Base-by-base conservation (phyloP, 2,797 vertebrate species). In the Propithecus deckenii region DNA sequence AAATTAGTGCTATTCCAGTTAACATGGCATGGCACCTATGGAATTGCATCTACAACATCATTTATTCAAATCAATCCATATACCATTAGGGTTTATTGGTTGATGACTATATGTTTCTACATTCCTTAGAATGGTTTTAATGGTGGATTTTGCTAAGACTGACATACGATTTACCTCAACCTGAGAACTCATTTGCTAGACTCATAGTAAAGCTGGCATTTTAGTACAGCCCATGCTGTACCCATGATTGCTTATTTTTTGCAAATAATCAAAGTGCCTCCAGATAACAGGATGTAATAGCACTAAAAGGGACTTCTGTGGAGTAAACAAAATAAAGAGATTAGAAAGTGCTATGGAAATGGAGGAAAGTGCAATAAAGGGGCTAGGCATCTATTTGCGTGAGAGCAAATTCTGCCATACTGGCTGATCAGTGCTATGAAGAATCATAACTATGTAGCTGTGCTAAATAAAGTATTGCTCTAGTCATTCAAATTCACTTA, bases 321-420 rank as follows among this genome's bases (percentile, higher is more conserved):
- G 43, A 92, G 22, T 89, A 86, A 96, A 95, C 83, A 96, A 86
- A 92, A 94, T 88, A 95, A 96, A 94, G 79, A 94, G 23, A 95
- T 89, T 96, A 97, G 71, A 84, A 93, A 93, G 46, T 93, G 25
- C 28, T 8, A 28, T 46, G 48, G 65, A 96, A 97, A 96, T 94
- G 48, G 52, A 90, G 43, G 43, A 84, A 79, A 61, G 41, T 71
- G 8, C 46, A 93, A n/a, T 43, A 67, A 93, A 91, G 28, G 7
- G 46, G 32, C 79, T 67, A 52, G 84, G 50, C 32, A 74, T 48
- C 95, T 93, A 93, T 81, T 93, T 93, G 46, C 28, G 38, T 41
- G 41, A 75, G 12, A 91, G 59, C 32, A 87, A 79, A 65, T 93
- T 69, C 65, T 84, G 28, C n/a, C n/a, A 23, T 71, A 43, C 32